Base-by-base conservation (phyloP, 2,113 vertebrate genomes). In the Shinisaurus crocodilurus region DNA sequence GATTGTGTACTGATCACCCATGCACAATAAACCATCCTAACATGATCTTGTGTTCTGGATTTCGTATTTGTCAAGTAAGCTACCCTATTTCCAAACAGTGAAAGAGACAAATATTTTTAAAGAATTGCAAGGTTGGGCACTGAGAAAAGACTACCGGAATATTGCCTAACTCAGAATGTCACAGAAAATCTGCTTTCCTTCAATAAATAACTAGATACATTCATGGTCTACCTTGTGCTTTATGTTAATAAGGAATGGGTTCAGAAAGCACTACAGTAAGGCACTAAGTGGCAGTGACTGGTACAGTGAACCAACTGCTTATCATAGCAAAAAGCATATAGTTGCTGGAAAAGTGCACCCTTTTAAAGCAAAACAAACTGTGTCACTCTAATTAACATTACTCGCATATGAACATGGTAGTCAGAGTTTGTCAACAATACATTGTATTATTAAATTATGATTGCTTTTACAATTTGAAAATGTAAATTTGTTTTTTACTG, bases 321-420 rank as follows among this genome's bases (percentile, higher is more conserved):
- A 83, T 40, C 37, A 60, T 27, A 63, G 81, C 54, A 63, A 12
- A 34, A 82, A 82, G 54, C 34, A 82, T 82, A 82, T 82, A 20
- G n/a, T 82, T 82, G 54, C 54, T 60, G n/a, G 63, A 60, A 82
- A 82, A 60, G 80, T n/a, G 63, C 37, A 82, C 20, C 34, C 81
- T 82, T 81, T 81, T n/a, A 82, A 82, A 63, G 34, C 60, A 60
- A 32, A 60, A 83, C n/a, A 23, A 83, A 48, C 79, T 81, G 48
- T 81, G 82, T 83, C 57, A 83, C 37, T 63, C n/a, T 65, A 65
- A 83, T 83, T 83, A 83, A 60, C 57, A 83, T 65, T 60, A 60
- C 23, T 82, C n/a, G 15, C 82, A 83, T 65, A 60, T 57, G 37
- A 83, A 63, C 27, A 65, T 6, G 5, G 37, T 65, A n/a, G 40